Conservation (phyloP, 2,888 invertebrate species). For the Zonitis immaculata region DNA sequence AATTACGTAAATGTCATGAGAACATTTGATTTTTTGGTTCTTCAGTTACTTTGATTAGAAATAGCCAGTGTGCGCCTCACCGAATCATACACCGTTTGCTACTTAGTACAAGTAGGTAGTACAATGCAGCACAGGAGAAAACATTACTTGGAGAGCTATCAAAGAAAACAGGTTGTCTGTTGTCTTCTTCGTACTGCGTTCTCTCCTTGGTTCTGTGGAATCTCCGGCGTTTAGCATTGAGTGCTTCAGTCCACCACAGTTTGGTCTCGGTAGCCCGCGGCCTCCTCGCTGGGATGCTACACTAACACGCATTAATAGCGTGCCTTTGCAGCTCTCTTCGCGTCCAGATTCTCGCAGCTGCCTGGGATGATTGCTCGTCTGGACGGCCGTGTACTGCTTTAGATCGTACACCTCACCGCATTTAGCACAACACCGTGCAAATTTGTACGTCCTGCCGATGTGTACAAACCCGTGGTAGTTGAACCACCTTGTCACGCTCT, state of each 20-base stretch:
- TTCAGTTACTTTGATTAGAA: too few species aligned
- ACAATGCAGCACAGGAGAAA: too few species aligned
- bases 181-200: slow-evolving; percentile 2
- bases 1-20: too few species aligned
- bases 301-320: slow-evolving; percentile 5
- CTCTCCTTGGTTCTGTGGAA: background rate
- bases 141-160: too few species aligned
- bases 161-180: too few species aligned
- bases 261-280: background rate
- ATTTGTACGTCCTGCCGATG: background rate
- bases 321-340: slow-evolving; percentile 1
- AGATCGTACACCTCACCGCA: background rate
- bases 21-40: too few species aligned
- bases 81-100: too few species aligned
- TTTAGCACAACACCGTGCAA: background rate
- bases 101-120: too few species aligned
- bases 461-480: slow-evolving; percentile 4
- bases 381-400: background rate
- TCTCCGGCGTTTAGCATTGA: background rate
- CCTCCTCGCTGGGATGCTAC: slow-evolving; percentile 2
- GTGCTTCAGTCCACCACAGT: slow-evolving; percentile 4
- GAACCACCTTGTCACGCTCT: background rate
- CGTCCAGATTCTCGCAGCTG: background rate
- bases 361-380: background rate
- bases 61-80: too few species aligned